These are phyloP conservation scores for Dendroctonus valens DNA, from an alignment of 1,140 invertebrate species.

Conservation along the genomic window DNA sequence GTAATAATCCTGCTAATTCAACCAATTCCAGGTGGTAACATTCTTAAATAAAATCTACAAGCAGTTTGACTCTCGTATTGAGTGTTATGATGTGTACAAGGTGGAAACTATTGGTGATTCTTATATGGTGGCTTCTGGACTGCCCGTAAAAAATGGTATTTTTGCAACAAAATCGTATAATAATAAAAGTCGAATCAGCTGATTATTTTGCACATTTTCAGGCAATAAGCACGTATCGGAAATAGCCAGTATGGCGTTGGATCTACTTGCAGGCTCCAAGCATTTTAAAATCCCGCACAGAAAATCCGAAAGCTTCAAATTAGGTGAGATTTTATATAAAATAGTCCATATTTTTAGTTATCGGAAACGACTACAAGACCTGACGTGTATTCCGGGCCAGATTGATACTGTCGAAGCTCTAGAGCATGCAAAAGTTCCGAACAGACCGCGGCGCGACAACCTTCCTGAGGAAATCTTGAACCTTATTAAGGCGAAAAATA, in stretches of 20 bases:
- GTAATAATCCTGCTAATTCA: neutral
- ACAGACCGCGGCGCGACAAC: too few relatives aligned
- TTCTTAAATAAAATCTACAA: conserved; percentile 86
- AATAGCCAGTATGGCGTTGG: conserved; percentile 84
- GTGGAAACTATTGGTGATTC: conserved; percentile 92
- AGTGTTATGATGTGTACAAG: conserved; percentile 86
- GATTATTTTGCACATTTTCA: conserved; percentile 43
- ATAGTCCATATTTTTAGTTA: neutral
- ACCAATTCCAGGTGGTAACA: conserved; percentile 69
- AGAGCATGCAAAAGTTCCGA: too few relatives aligned
- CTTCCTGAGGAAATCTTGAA: too few relatives aligned
- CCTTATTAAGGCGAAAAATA: too few relatives aligned
- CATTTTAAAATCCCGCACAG: conserved; percentile 76
- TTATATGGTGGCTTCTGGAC: conserved; percentile 87
- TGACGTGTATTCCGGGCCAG: too few relatives aligned
- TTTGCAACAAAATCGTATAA: too few relatives aligned
- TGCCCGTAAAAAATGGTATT: conserved; percentile 78
- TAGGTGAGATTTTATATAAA: conserved; percentile 16
- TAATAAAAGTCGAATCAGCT: too few relatives aligned
- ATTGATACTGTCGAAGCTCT: too few relatives aligned
- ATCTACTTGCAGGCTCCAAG: conserved; percentile 73
- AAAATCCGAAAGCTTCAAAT: conserved; percentile 65
- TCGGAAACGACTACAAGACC: too few relatives aligned
- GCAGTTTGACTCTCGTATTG: conserved; percentile 79
- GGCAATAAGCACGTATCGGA: conserved; percentile 82